Evolutionary conservation across 30 jellyfish, hydroid and myxozoan genomes (phyloP), one percentile per base, ranked within the genome.

Genomic region (Catostylus mosaicus): DNA sequence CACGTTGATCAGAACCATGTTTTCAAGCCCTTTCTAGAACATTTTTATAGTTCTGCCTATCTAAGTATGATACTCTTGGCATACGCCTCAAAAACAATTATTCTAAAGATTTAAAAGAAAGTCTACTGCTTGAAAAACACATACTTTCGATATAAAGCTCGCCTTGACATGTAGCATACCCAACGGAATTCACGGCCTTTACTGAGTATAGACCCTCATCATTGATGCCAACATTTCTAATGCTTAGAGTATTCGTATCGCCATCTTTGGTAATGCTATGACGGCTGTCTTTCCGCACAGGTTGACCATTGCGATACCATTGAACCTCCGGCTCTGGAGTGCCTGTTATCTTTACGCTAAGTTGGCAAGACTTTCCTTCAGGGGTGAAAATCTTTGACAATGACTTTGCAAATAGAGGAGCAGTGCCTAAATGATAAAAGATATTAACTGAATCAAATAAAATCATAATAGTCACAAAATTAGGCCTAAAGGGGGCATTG

Each of bases 201-300:
- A 95, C 99, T 43, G 99, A 88, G 75, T 95, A 95, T 24, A 89
- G 60, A 18, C 99, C 99, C 37, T 89, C 99, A 73, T 95, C 99
- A 31, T 84, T 90, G 19, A 89, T 77, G 26, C 66, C 96, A 18
- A 93, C 91, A 16, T 88, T 94, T 0, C 89, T 65, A 35, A 95
- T 95, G 10, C 64, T 69, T 60, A 89, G 76, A 29, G 77, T 56
- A 4, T 80, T 87, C 12, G 36, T 19, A 24, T 77, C 96, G 22
- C 79, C 97, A 9, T 80, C 93, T 30, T 60, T 65, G 56, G 65
- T 61, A 23, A 95, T 67, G 43, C 80, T 79, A 67, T 95, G 97
- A 2, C 88, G 67, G 76, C 85, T 84, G 77, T 88, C 97, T 37
- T 62, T 81, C 59, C 97, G 95, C 14, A 95, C 95, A 48, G 99